Conservation (phyloP, 2,888 invertebrate species). For the Mythimna ferrago region DNA sequence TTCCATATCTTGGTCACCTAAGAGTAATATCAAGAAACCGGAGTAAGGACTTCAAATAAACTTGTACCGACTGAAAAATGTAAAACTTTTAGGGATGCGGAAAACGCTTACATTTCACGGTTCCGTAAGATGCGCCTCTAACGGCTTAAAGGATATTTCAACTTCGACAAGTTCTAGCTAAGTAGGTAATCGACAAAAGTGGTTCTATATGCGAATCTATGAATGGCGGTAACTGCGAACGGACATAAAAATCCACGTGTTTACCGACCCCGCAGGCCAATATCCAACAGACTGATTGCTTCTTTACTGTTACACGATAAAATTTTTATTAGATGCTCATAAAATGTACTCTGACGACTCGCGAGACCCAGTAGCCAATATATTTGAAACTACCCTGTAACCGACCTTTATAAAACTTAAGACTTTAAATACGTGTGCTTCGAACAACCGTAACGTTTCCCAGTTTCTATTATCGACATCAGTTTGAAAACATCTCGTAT, state of each 20-base stretch:
- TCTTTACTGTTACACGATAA: slow-evolving; percentile 91
- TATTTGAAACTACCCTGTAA: slow-evolving; percentile 88
- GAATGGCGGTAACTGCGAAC: slow-evolving; percentile 80
- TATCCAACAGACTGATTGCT: slow-evolving; percentile 90
- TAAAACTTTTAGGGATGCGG: slow-evolving; percentile 19
- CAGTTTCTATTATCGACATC: slow-evolving; percentile 38
- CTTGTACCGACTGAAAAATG: slow-evolving; percentile 19
- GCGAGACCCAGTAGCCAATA: slow-evolving; percentile 88
- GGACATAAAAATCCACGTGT: slow-evolving; percentile 89
- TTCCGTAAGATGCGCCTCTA: slow-evolving; percentile 14
- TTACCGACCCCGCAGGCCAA: slow-evolving; percentile 88
- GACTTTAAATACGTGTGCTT: slow-evolving; percentile 69
- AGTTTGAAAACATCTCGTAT: slow-evolving; percentile 14
- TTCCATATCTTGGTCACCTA: background rate
- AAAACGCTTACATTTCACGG: slow-evolving; percentile 30
- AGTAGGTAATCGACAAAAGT: slow-evolving; percentile 72
- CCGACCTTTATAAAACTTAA: slow-evolving; percentile 84
- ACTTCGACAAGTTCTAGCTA: slow-evolving; percentile 50
- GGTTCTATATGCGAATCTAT: slow-evolving; percentile 71
- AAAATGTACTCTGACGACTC: slow-evolving; percentile 88
- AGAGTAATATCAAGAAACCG: slow-evolving; percentile 7
- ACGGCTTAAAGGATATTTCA: slow-evolving; percentile 29
- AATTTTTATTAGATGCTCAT: slow-evolving; percentile 88
- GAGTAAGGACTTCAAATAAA: slow-evolving; percentile 20
- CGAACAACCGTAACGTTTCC: slow-evolving; percentile 44